Conservation (phyloP, 1,140 invertebrate species). For the Thrips palmi region DNA sequence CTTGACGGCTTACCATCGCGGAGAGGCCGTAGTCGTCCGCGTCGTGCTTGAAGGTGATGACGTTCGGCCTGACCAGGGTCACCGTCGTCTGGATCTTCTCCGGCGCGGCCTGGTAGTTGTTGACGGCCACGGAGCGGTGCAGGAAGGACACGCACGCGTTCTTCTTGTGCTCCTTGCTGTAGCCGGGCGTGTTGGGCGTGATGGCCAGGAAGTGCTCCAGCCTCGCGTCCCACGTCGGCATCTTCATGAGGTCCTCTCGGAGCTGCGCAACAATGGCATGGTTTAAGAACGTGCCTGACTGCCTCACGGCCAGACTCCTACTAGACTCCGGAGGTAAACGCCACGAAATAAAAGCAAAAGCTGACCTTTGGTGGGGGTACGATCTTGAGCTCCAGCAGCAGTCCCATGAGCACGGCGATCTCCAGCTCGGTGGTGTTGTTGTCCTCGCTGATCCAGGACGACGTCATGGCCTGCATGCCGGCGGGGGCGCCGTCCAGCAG, state of each 20-base stretch:
- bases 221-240: slow-evolving; percentile 21
- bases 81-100: slow-evolving; percentile 35
- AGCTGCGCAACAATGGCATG: neutral
- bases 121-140: too few relatives aligned
- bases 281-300: neutral
- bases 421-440: slow-evolving; percentile 10
- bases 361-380: slow-evolving; percentile 14
- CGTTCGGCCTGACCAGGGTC: slow-evolving; percentile 17
- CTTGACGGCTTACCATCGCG: neutral
- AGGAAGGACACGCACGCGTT: too few relatives aligned
- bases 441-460: slow-evolving; percentile 8
- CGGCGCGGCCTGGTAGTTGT: too few relatives aligned
- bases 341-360: neutral
- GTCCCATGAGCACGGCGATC: slow-evolving; percentile 14
- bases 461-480: slow-evolving; percentile 18
- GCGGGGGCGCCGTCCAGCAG: slow-evolving; percentile 26
- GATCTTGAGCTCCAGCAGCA: slow-evolving; percentile 14
- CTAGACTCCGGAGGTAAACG: neutral
- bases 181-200: slow-evolving; percentile 6
- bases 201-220: slow-evolving; percentile 14
- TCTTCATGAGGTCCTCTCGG: neutral
- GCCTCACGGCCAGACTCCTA: neutral
- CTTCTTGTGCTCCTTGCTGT: neutral
- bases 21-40: neutral
- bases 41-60: neutral